Evolutionary conservation across 2,888 invertebrate species (phyloP).

Genomic region (Noctua pronuba): DNA sequence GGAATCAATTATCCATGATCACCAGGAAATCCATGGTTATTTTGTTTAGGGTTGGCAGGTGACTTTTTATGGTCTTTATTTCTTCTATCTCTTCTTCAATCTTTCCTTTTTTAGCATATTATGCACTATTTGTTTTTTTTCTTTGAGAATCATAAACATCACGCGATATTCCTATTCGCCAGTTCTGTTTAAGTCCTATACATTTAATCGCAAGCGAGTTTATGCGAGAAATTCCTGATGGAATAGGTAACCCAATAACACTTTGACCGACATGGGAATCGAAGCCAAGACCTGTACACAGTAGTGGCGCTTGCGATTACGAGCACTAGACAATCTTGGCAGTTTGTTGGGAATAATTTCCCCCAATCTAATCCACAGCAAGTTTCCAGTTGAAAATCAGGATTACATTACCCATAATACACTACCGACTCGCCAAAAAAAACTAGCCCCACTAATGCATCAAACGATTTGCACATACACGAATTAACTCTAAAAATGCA

Average conservation of each 20-base stretch:
- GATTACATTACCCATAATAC: not conserved
- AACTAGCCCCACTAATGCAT: constrained; percentile 28
- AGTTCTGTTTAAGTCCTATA: not conserved
- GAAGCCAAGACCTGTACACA: not conserved
- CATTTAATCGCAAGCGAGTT: not conserved
- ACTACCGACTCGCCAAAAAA: constrained; percentile 17
- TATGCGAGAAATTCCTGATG: not conserved
- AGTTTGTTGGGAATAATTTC: not conserved
- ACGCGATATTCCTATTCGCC: not conserved
- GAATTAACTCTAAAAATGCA: constrained; percentile 58
- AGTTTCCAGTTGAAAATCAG: not conserved
- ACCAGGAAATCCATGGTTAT: not conserved
- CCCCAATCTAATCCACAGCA: not conserved
- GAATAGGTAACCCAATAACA: not conserved
- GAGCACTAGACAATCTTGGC: not conserved
- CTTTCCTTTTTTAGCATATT: not conserved
- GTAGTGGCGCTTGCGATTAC: not conserved
- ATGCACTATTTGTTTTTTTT: not conserved
- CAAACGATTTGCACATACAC: constrained; percentile 52
- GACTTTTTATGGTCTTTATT: not conserved
- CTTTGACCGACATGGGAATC: not conserved
- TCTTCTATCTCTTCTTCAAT: not conserved
- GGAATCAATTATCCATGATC: not conserved
- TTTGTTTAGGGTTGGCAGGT: not conserved
- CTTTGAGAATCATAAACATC: not conserved